A percentile compares a stretch with the other conserved stretches of the same genome.
These are phyloP conservation scores for Triplophysa tibetana DNA, from an alignment of 2,113 vertebrate species.

Conservation along the genomic window DNA sequence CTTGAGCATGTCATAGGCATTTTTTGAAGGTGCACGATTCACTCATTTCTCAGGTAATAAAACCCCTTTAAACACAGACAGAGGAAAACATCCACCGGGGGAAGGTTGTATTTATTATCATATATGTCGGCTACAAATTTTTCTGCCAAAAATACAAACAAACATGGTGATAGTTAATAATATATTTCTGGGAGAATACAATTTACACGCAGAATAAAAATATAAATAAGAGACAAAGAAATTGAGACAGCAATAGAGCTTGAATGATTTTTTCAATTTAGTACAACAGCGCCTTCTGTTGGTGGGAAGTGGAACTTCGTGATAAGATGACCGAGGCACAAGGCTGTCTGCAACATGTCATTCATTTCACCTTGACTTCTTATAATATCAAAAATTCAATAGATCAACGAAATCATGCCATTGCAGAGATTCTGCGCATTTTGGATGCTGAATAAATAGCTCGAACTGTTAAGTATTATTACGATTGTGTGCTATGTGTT, in stretches of 20 bases:
- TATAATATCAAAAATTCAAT: neutral
- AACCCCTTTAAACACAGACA: neutral
- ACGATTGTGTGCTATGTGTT: neutral
- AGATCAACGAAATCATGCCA: constrained; percentile 8
- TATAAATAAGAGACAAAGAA: neutral
- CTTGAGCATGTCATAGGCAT: neutral
- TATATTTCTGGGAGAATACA: neutral
- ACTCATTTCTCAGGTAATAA: neutral
- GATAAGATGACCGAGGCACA: neutral
- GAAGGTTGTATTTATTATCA: neutral
- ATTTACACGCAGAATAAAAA: neutral
- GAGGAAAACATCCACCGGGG: neutral
- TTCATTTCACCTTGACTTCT: constrained; percentile 29
- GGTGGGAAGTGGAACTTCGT: neutral
- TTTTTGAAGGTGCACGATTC: neutral
- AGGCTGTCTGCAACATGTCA: neutral
- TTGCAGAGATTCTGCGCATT: neutral
- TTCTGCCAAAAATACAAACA: neutral
- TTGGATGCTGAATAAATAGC: neutral
- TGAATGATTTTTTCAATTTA: neutral
- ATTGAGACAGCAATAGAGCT: neutral
- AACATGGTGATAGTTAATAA: neutral
- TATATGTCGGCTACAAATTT: neutral
- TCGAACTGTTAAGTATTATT: neutral
- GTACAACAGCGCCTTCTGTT: constrained; percentile 36